Evolutionary conservation across 2,888 invertebrate species (phyloP).

Genomic region (Eupithecia abbreviata): DNA sequence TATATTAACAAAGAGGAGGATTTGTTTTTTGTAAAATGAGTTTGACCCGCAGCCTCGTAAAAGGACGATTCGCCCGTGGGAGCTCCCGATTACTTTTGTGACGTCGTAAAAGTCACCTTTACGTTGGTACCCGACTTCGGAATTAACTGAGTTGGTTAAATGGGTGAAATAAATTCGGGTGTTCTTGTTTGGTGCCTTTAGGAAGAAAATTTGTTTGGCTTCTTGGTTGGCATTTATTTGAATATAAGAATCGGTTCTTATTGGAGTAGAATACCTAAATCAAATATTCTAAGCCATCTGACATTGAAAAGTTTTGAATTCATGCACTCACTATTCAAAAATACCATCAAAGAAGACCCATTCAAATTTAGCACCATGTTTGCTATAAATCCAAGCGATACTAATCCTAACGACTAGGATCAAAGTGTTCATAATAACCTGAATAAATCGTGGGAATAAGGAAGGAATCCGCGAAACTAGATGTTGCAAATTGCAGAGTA

Average conservation of each 20-base stretch:
- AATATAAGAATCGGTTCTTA: neutral
- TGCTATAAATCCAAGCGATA: conserved; percentile 16
- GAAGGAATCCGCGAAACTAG: conserved; percentile 33
- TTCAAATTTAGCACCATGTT: conserved; percentile 3
- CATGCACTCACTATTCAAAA: neutral
- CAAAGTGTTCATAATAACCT: conserved; percentile 32
- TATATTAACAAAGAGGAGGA: conserved; percentile 60
- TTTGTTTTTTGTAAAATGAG: conserved; percentile 47
- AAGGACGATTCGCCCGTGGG: conserved; percentile 42
- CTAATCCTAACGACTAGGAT: conserved; percentile 29
- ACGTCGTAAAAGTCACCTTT: conserved; percentile 49
- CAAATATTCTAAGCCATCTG: neutral
- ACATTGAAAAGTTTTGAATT: neutral
- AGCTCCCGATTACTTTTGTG: conserved; percentile 48
- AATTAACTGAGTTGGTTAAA: conserved; percentile 43
- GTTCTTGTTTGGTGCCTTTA: conserved; percentile 24
- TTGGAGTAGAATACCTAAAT: neutral
- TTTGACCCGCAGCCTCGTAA: conserved; percentile 46
- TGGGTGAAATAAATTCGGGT: conserved; percentile 33
- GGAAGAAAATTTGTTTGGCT: neutral
- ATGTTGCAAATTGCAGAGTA: conserved; percentile 34
- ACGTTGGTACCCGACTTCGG: conserved; percentile 44
- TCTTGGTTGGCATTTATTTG: neutral
- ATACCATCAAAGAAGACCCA: conserved; percentile 16
- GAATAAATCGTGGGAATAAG: conserved; percentile 33